Evolutionary conservation across 2,797 vertebrate species (phyloP).

Genomic region (Neomorphus geoffroyi): DNA sequence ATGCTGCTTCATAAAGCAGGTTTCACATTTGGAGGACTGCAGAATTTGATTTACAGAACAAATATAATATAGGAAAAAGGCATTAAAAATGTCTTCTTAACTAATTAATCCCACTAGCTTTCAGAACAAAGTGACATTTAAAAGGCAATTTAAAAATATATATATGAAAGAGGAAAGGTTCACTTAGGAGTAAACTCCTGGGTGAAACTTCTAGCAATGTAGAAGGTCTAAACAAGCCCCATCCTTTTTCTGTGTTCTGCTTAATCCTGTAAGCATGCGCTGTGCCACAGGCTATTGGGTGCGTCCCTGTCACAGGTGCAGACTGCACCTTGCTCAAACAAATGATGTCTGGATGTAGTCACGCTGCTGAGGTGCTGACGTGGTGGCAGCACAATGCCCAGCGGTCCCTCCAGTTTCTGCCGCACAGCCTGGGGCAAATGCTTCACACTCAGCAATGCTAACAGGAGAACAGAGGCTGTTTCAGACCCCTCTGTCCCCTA

Average conservation of each 20-base stretch:
- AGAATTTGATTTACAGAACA: not conserved
- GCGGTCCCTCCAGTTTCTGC: not conserved
- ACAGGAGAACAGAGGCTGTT: not conserved
- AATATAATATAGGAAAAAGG: not conserved
- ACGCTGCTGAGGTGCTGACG: accelerated
- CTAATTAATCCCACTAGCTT: not conserved
- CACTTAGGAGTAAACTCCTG: not conserved
- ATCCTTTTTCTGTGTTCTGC: not conserved
- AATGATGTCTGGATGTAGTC: not conserved
- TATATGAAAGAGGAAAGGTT: not conserved
- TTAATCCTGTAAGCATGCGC: not conserved
- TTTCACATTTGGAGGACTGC: not conserved
- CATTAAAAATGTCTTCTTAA: not conserved
- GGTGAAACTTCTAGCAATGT: not conserved
- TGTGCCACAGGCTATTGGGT: not conserved
- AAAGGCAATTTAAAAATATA: not conserved
- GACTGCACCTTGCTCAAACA: not conserved
- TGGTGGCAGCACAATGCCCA: not conserved
- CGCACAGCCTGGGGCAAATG: not conserved
- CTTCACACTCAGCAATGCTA: not conserved
- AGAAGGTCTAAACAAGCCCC: not conserved
- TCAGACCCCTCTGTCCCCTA: not conserved
- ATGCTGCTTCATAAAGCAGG: not conserved
- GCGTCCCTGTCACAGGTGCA: not conserved
- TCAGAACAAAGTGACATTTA: not conserved